Evolutionary conservation across 1,140 invertebrate species (phyloP).

Genomic region (Coenobita brevimanus): DNA sequence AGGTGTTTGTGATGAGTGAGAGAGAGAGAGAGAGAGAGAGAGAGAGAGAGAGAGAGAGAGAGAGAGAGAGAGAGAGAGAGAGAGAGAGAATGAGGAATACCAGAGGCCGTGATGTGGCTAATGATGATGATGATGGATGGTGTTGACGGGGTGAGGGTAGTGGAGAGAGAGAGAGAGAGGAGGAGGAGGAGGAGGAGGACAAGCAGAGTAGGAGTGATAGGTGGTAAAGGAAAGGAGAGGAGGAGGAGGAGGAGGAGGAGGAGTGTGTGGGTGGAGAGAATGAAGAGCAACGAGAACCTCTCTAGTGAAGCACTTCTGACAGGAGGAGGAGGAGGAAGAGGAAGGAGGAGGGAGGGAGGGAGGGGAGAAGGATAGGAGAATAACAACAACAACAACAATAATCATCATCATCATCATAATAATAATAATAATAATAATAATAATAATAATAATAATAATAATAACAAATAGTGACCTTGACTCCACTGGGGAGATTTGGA

Average conservation of each 20-base stretch:
- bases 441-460: no score
- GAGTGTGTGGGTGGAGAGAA: background rate
- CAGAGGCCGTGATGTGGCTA: background rate
- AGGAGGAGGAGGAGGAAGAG: background rate
- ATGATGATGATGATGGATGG: background rate
- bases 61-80: background rate
- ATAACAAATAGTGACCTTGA: no score
- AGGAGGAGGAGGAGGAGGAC: background rate
- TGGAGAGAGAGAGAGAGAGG: background rate
- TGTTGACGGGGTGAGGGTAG: no score
- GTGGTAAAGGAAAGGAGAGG: no score
- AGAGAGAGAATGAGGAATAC: background rate
- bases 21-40: constrained; percentile 17
- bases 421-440: no score
- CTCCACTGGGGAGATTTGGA: no score
- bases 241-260: background rate
- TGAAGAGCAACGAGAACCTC: background rate
- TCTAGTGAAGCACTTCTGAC: background rate
- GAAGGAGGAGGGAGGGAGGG: no score
- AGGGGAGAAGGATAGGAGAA: no score
- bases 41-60: background rate
- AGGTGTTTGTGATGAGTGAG: no score
- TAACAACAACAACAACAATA: no score
- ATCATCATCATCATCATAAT: no score
- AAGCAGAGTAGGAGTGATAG: background rate